Percentiles rank a stretch among this genome's conserved stretches.
Conservation (phyloP, 2,888 invertebrate genomes). For the Rhimphoctona megacephalus region DNA sequence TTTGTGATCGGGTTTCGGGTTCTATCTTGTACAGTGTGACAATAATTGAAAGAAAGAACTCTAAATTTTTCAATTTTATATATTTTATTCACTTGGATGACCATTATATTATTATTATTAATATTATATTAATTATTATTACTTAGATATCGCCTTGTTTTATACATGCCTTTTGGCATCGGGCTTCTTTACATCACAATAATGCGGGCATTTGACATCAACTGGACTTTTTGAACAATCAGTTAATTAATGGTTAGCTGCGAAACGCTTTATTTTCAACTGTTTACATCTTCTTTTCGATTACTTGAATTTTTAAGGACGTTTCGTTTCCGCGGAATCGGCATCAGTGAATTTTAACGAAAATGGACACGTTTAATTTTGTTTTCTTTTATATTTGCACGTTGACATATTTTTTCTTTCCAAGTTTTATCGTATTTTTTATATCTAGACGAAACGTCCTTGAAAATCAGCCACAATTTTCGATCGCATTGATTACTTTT, state of each 20-base stretch:
- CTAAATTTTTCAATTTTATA: conserved; percentile 7
- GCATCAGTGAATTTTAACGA: neutral
- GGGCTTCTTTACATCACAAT: conserved; percentile 45
- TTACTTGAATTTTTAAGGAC: neutral
- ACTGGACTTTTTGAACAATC: conserved; percentile 40
- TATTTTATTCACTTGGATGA: conserved; percentile 34
- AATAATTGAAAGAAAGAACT: neutral
- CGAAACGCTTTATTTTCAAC: conserved; percentile 3
- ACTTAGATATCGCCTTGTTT: conserved; percentile 23
- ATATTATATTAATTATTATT: conserved; percentile 37
- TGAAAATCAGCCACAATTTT: neutral
- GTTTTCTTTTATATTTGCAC: neutral
- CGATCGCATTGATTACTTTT: neutral
- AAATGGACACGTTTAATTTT: neutral
- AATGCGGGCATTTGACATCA: conserved; percentile 48
- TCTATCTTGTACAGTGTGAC: neutral
- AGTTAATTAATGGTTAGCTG: conserved; percentile 8
- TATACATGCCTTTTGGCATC: conserved; percentile 40
- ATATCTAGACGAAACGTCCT: neutral
- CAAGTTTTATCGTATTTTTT: neutral
- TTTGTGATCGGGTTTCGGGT: neutral
- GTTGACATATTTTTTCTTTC: neutral
- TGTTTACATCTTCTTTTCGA: conserved; percentile 13
- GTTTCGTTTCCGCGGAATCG: neutral
- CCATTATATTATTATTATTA: conserved; percentile 30